These are phyloP conservation scores for Cyprinodon variegatus DNA, from an alignment of 2,113 vertebrate genomes.

Conservation along the genomic window DNA sequence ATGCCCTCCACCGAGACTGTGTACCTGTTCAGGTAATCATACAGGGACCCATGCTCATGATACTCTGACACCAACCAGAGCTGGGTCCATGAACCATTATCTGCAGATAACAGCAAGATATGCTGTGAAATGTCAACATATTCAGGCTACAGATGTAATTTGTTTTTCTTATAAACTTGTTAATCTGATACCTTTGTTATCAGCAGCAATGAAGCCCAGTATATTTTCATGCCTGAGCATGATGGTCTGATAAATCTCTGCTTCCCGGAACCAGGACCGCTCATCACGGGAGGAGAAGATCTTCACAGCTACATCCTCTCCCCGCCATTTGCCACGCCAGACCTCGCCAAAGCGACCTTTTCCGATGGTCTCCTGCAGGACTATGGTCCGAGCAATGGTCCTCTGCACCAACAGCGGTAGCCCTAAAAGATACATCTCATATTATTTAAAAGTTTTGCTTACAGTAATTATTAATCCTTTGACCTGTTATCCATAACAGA, in stretches of 20 bases:
- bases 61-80: conserved; percentile 99
- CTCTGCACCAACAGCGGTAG: conserved; percentile 94
- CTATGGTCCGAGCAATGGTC: conserved; percentile 94
- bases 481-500: too few relatives aligned
- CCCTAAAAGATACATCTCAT: conserved; percentile 73
- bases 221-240: conserved; percentile 98
- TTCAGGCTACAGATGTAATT: background rate
- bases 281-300: conserved; percentile 98
- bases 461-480: background rate
- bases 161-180: background rate
- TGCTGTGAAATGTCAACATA: background rate
- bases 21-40: conserved; percentile 93
- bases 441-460: background rate
- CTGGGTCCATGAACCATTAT: conserved; percentile 97
- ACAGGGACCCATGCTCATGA: conserved; percentile 95
- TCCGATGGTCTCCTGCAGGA: conserved; percentile 94
- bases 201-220: conserved; percentile 96
- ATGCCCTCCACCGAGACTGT: conserved; percentile 87
- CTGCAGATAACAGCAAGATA: conserved; percentile 69
- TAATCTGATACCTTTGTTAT: conserved; percentile 91
- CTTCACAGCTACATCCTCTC: conserved; percentile 97
- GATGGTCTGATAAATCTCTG: conserved; percentile 96
- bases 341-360: conserved; percentile 96
- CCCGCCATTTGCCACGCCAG: conserved; percentile 96
- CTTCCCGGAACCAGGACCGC: conserved; percentile 96